Conservation (phyloP, 2,113 vertebrate genomes). For the Montifringilla adamsi region DNA sequence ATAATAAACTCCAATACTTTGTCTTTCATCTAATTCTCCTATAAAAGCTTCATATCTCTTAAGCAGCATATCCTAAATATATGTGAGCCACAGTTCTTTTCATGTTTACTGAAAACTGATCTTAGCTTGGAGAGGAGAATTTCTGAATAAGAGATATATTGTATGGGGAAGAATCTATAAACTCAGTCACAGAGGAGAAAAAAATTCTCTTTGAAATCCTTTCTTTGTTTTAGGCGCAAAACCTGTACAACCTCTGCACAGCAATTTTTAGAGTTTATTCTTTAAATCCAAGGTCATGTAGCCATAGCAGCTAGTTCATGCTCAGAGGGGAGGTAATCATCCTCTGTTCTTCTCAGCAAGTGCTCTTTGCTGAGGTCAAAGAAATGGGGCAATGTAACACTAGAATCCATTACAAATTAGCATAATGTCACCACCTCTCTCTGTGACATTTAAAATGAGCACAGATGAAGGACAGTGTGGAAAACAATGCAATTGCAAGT, state of each 20-base stretch:
- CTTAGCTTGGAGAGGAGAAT: background rate
- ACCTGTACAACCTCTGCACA: conserved; percentile 47
- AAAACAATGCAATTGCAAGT: conserved; percentile 42
- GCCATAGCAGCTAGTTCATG: conserved; percentile 38
- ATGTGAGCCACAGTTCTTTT: conserved; percentile 2
- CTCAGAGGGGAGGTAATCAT: conserved; percentile 65
- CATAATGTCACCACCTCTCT: conserved; percentile 63
- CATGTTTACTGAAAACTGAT: conserved; percentile 14
- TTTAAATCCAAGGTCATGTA: conserved; percentile 63
- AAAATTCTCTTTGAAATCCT: conserved; percentile 49
- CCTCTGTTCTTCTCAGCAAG: conserved; percentile 62
- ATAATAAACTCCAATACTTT: conserved; percentile 32
- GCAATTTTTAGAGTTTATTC: conserved; percentile 54
- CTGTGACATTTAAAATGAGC: conserved; percentile 60
- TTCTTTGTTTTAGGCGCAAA: conserved; percentile 63
- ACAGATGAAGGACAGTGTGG: conserved; percentile 27
- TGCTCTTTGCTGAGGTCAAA: conserved; percentile 60
- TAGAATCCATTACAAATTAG: conserved; percentile 64
- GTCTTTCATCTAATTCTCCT: conserved; percentile 47
- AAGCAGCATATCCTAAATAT: conserved; percentile 28
- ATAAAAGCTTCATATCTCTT: conserved; percentile 33
- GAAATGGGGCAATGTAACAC: conserved; percentile 53
- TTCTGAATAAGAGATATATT: conserved; percentile 5
- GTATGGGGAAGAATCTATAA: conserved; percentile 12
- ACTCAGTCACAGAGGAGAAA: background rate